Conservation (phyloP, 2,888 invertebrate genomes). For the Gymnosoma rotundatum region DNA sequence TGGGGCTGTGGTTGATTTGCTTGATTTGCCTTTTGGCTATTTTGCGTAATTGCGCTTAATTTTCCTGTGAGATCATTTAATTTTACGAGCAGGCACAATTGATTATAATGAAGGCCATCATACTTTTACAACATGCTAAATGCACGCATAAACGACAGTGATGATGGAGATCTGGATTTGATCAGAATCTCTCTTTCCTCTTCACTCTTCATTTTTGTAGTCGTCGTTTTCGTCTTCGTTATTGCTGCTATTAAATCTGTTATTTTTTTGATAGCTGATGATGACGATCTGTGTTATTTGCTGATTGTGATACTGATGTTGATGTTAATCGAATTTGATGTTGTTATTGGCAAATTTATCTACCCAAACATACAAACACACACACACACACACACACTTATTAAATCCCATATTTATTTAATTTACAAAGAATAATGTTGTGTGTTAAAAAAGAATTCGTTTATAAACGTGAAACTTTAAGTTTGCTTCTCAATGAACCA, state of each 20-base stretch:
- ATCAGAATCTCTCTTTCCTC: not conserved
- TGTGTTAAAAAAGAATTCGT: not conserved
- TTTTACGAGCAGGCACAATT: slow-evolving; percentile 82
- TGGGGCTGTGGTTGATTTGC: slow-evolving; percentile 41
- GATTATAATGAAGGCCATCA: slow-evolving; percentile 82
- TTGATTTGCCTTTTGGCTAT: slow-evolving; percentile 72
- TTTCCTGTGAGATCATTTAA: slow-evolving; percentile 82
- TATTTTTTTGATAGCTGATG: slow-evolving; percentile 53
- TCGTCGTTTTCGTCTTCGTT: not conserved
- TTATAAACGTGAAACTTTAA: slow-evolving; percentile 33
- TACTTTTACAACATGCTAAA: slow-evolving; percentile 81
- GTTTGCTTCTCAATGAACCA: not conserved
- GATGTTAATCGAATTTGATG: slow-evolving; percentile 69
- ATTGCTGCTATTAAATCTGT: slow-evolving; percentile 36
- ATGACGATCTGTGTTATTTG: slow-evolving; percentile 49
- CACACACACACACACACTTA: slow-evolving; percentile 6
- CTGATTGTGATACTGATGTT: slow-evolving; percentile 65
- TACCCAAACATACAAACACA: slow-evolving; percentile 2
- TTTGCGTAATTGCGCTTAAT: slow-evolving; percentile 82
- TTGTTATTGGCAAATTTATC: slow-evolving; percentile 70
- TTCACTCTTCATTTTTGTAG: not conserved
- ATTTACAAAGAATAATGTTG: slow-evolving; percentile 1
- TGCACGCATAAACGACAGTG: slow-evolving; percentile 74
- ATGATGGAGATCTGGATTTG: slow-evolving; percentile 63
- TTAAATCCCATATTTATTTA: not conserved